Evolutionary conservation across 2,113 vertebrate genomes (phyloP), one percentile per base, ranked within the genome.

Genomic region (Probosciger aterrimus): DNA sequence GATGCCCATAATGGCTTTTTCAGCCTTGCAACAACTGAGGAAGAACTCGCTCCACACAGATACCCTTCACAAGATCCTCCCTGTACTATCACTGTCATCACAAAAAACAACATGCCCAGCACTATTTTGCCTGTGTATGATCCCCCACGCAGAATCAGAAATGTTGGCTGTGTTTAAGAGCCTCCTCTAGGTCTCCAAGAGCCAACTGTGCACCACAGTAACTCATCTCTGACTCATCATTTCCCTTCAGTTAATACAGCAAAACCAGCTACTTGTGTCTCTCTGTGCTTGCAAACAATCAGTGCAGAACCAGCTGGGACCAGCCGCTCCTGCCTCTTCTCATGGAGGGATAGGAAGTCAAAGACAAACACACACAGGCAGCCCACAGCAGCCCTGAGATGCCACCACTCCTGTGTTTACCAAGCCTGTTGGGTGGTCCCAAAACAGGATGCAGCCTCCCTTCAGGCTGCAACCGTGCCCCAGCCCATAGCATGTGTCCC

Each of bases 281-380:
- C 62, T 79, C 57, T 33, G 28, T 17, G 55, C 24, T 53, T 79
- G 69, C n/a, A 82, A 64, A 87, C 11, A 24, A 62, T 33, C 15
- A 64, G 23, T 4, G 50, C 4, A 68, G 90, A 75, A 55, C 33
- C 88, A 96, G 82, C 82, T 93, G 95, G 47, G 67, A 88, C 19
- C 88, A 94, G 85, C 82, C 74, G 92, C 71, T 94, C 53, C 52
- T 64, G 69, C 41, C 44, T 76, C 17, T 64, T 88, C 37, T 60
- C 6, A 1, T 16, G 28, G 35, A 63, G 17, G 30, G 22, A 35
- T 8, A 49, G 70, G 69, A 96, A 93, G 33, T 55, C 27, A 65
- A 30, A 82, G 15, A 33, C 55, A 87, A 89, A 59, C 19, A 70
- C 28, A 77, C 7, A 20, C 3, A 64, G 27, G 50, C 50, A 78